These are phyloP conservation scores for Charanyca ferruginea DNA, from an alignment of 2,888 invertebrate species.

Conservation along the genomic window DNA sequence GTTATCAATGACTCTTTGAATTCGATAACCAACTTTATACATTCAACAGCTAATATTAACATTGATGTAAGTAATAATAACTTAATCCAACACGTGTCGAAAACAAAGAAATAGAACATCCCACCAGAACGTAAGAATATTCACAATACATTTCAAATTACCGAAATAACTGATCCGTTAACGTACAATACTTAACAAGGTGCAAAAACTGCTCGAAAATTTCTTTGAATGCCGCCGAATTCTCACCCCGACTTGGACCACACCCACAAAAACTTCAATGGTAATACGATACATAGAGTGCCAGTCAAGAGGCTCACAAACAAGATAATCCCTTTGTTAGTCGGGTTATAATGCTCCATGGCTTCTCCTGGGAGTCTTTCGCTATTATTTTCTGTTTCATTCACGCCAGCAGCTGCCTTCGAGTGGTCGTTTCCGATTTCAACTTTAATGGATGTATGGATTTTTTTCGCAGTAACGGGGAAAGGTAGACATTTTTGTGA, in stretches of 20 bases:
- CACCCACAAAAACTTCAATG: slow-evolving; percentile 86
- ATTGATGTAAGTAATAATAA: slow-evolving; percentile 17
- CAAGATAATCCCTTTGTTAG: slow-evolving; percentile 90
- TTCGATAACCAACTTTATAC: background rate
- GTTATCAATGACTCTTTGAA: slow-evolving; percentile 6
- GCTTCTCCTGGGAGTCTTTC: slow-evolving; percentile 81
- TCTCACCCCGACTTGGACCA: slow-evolving; percentile 82
- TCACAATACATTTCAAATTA: slow-evolving; percentile 70
- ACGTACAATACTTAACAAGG: slow-evolving; percentile 73
- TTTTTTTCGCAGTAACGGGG: slow-evolving; percentile 77
- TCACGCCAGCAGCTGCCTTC: slow-evolving; percentile 83
- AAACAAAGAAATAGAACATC: background rate
- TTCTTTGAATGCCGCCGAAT: slow-evolving; percentile 79
- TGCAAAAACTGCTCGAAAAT: slow-evolving; percentile 71
- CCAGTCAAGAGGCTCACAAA: slow-evolving; percentile 90
- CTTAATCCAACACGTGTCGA: slow-evolving; percentile 10
- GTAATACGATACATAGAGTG: slow-evolving; percentile 88
- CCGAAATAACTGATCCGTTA: slow-evolving; percentile 66
- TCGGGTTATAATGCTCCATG: slow-evolving; percentile 81
- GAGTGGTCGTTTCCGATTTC: slow-evolving; percentile 87
- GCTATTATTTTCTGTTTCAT: slow-evolving; percentile 86
- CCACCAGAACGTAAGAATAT: slow-evolving; percentile 10
- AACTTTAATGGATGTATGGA: slow-evolving; percentile 82
- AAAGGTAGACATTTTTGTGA: slow-evolving; percentile 67
- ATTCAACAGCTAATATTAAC: slow-evolving; percentile 1